Conservation (phyloP, 2,888 invertebrate species). For the Cheilosia vernalis region DNA sequence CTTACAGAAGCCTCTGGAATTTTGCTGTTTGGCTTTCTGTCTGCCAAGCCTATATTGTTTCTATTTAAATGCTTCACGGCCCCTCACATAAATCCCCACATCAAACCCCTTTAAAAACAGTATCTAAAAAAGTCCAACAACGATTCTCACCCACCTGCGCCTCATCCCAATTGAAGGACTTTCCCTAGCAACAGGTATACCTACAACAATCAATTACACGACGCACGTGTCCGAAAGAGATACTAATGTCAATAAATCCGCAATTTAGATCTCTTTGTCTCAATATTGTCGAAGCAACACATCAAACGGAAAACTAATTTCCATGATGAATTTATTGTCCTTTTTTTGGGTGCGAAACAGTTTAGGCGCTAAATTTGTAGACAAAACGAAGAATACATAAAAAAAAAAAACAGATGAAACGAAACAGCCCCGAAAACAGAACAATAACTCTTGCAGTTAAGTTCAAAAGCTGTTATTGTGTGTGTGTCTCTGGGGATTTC, state of each 20-base stretch:
- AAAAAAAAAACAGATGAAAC: too few relatives aligned
- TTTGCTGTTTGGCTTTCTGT: too few relatives aligned
- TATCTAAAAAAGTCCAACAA: too few relatives aligned
- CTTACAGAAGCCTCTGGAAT: too few relatives aligned
- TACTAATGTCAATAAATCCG: background rate
- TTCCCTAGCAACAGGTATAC: background rate
- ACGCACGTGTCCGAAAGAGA: background rate
- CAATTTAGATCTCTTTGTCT: background rate
- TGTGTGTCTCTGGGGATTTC: slow-evolving; percentile 1
- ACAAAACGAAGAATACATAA: background rate
- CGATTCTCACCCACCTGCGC: too few relatives aligned
- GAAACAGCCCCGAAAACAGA: background rate
- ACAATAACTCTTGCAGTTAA: slow-evolving; percentile 1
- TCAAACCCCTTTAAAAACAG: too few relatives aligned
- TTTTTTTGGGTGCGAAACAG: slow-evolving; percentile 1
- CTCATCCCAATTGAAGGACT: background rate
- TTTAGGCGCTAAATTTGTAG: slow-evolving; percentile 5
- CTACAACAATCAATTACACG: background rate
- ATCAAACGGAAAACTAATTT: slow-evolving; percentile 24
- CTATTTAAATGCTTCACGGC: too few relatives aligned
- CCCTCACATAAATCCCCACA: too few relatives aligned
- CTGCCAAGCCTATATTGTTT: too few relatives aligned
- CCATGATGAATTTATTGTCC: slow-evolving; percentile 17
- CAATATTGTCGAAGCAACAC: background rate
- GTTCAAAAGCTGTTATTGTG: slow-evolving; percentile 1